Evolutionary conservation across 1,140 invertebrate genomes (phyloP).

Genomic region (Geopemphigus sp.): DNA sequence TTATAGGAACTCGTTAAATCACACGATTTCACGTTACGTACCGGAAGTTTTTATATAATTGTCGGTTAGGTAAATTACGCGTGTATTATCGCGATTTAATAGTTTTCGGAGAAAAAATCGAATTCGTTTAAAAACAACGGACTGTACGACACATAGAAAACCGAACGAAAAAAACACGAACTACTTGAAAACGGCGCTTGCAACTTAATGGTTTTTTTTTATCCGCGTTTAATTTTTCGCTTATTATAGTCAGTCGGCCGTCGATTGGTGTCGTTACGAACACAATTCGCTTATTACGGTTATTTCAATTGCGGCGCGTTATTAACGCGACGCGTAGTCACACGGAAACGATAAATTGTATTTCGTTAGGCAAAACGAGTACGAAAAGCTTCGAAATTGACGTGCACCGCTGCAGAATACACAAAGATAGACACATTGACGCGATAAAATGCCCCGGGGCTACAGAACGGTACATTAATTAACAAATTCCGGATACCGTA

Average conservation of each 20-base stretch:
- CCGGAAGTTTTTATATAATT: too few relatives aligned
- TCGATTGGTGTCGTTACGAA: too few relatives aligned
- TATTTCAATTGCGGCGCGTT: background rate
- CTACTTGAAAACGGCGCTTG: background rate
- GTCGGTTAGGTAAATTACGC: too few relatives aligned
- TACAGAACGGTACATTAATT: constrained; percentile 25
- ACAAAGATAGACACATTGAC: background rate
- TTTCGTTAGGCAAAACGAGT: background rate
- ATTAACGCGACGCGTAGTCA: background rate
- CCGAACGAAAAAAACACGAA: background rate
- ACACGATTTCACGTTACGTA: too few relatives aligned
- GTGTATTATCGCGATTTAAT: too few relatives aligned
- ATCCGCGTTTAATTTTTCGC: background rate
- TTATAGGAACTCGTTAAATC: too few relatives aligned
- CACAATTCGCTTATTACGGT: background rate
- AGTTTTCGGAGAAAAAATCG: too few relatives aligned
- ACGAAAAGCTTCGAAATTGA: constrained; percentile 12
- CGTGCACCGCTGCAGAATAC: too few relatives aligned
- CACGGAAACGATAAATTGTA: background rate
- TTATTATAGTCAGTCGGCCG: background rate
- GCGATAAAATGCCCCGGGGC: background rate
- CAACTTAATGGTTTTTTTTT: background rate
- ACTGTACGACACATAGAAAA: background rate
- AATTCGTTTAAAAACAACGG: background rate
- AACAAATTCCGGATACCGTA: background rate